Conservation (phyloP, 2,113 vertebrate genomes). For the Electrona antarctica region DNA sequence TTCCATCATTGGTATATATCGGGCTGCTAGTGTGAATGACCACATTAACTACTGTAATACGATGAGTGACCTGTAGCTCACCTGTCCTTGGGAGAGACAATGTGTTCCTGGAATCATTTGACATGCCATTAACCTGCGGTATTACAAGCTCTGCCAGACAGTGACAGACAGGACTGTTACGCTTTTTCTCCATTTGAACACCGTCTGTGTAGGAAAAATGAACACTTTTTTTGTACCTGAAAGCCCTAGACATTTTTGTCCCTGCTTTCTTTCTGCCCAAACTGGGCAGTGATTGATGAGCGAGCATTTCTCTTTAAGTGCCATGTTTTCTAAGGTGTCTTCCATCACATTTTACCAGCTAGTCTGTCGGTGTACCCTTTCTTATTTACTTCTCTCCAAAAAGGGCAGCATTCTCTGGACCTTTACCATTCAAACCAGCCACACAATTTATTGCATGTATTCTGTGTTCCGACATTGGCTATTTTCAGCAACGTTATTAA, state of each 20-base stretch:
- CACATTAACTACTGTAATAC: too few species aligned
- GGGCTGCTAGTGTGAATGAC: too few species aligned
- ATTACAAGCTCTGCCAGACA: conserved; percentile 9
- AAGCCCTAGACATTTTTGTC: conserved; percentile 18
- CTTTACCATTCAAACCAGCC: too few species aligned
- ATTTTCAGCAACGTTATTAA: too few species aligned
- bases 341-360: neutral
- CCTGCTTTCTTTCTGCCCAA: conserved; percentile 7
- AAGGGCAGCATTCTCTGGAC: too few species aligned
- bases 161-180: conserved; percentile 18
- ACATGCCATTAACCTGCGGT: conserved; percentile 5
- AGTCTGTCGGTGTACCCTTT: neutral
- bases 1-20: too few species aligned
- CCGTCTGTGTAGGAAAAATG: conserved; percentile 13
- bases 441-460: too few species aligned
- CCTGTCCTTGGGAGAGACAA: conserved; percentile 22
- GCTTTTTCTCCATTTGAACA: conserved; percentile 20
- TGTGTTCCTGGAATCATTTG: conserved; percentile 3
- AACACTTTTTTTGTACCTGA: conserved; percentile 9
- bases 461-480: too few species aligned
- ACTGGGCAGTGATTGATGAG: conserved; percentile 38
- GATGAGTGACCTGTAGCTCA: too few species aligned
- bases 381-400: neutral
- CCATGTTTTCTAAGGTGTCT: conserved; percentile 23
- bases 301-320: conserved; percentile 37